phyloP scores from a whole-genome alignment of 2,113 vertebrate species.

The Romanogobio albipinnatus region DNA sequence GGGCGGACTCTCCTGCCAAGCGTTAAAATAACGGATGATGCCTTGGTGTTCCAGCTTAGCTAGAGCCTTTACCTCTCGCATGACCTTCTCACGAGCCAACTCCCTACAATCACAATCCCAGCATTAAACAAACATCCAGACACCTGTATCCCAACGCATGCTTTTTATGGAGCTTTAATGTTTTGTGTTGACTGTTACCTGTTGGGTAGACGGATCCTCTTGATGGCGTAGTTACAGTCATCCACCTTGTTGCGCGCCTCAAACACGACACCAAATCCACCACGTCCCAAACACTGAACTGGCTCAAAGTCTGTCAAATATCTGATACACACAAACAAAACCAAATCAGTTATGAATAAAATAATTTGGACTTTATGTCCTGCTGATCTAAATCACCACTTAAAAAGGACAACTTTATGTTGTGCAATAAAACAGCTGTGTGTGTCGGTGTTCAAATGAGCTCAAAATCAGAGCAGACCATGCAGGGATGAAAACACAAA shows the following conservation, averaged over 20 bases:
- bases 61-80: conserved; percentile 96
- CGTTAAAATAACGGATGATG: conserved; percentile 98
- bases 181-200: conserved; percentile 74
- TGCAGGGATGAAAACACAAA: background rate
- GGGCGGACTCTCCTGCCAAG: conserved; percentile 96
- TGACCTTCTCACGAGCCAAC: conserved; percentile 95
- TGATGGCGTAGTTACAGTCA: conserved; percentile 98
- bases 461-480: background rate
- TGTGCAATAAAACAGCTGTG: background rate
- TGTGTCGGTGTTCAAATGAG: background rate
- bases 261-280: conserved; percentile 97
- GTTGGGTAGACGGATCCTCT: conserved; percentile 96
- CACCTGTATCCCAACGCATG: background rate
- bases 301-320: conserved; percentile 98
- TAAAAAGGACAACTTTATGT: background rate
- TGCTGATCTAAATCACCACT: background rate
- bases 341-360: background rate
- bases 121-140: conserved; percentile 19
- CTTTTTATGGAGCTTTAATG: background rate
- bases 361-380: background rate
- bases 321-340: conserved; percentile 69
- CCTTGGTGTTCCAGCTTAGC: conserved; percentile 97
- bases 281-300: conserved; percentile 93
- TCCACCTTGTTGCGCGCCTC: conserved; percentile 98
- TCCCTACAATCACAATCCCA: conserved; percentile 74